Evolutionary conservation across 2,888 invertebrate genomes (phyloP).

Genomic region (Eupeodes latifasciatus): DNA sequence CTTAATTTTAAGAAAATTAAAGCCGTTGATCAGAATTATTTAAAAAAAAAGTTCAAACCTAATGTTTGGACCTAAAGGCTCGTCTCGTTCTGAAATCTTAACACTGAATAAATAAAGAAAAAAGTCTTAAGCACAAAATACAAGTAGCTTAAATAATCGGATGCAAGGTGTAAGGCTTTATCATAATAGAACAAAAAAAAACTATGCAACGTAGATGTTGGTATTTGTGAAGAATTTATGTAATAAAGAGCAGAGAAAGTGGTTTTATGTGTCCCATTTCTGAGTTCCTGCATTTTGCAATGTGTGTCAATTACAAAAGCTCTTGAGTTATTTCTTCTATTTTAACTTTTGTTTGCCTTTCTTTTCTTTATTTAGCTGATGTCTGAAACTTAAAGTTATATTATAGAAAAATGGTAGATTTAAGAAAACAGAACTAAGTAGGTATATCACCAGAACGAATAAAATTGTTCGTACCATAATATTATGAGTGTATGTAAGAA

Average conservation of each 20-base stretch:
- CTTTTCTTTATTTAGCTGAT: background rate
- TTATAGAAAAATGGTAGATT: background rate
- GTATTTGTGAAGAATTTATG: conserved; percentile 31
- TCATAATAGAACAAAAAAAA: conserved; percentile 5
- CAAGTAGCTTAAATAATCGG: background rate
- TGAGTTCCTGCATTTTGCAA: conserved; percentile 35
- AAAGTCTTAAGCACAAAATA: too few relatives aligned
- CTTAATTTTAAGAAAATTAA: too few relatives aligned
- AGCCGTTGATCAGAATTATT: too few relatives aligned
- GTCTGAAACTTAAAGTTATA: background rate
- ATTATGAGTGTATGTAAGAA: too few relatives aligned
- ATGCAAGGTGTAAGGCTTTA: background rate
- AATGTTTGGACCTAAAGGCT: too few relatives aligned
- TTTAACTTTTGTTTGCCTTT: background rate
- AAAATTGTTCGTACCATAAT: too few relatives aligned
- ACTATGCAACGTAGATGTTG: conserved; percentile 22
- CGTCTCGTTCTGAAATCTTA: too few relatives aligned
- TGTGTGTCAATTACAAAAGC: conserved; percentile 47
- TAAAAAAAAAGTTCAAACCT: too few relatives aligned
- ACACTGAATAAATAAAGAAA: too few relatives aligned
- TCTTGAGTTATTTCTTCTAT: background rate
- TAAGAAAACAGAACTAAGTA: background rate
- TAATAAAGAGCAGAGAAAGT: conserved; percentile 28
- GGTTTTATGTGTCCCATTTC: conserved; percentile 29
- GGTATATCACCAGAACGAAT: background rate